Percentiles rank a stretch among this genome's conserved stretches.
These are phyloP conservation scores for Cetonia aurata DNA, from an alignment of 2,888 invertebrate genomes.

Conservation along the genomic window DNA sequence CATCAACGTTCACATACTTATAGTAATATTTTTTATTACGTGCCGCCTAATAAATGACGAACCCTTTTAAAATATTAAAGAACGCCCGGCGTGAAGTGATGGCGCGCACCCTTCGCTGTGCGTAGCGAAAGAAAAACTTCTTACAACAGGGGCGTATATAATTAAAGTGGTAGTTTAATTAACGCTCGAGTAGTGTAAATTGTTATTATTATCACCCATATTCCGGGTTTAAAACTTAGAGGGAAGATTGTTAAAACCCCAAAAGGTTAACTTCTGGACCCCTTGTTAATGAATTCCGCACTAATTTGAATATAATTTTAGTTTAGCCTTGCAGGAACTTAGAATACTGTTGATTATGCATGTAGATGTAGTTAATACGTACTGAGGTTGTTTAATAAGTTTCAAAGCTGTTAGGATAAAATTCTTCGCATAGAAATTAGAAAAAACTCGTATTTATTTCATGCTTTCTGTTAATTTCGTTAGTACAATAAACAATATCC, in stretches of 20 bases:
- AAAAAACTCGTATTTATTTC: too few relatives aligned
- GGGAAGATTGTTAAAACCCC: neutral
- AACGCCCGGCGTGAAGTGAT: neutral
- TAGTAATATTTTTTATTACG: too few relatives aligned
- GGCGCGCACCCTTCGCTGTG: neutral
- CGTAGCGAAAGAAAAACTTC: neutral
- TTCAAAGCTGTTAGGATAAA: neutral
- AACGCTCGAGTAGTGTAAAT: neutral
- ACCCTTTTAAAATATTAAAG: too few relatives aligned
- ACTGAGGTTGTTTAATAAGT: neutral
- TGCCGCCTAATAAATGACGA: too few relatives aligned
- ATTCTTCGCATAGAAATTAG: too few relatives aligned
- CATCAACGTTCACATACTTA: too few relatives aligned
- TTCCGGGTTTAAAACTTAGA: neutral
- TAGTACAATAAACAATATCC: too few relatives aligned
- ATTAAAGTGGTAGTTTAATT: neutral
- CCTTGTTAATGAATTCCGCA: neutral
- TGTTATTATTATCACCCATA: neutral
- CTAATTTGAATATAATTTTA: conserved; percentile 3
- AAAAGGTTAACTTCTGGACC: neutral
- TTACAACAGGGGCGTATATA: neutral
- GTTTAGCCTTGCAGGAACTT: neutral
- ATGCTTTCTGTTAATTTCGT: too few relatives aligned
- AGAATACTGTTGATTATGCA: neutral
- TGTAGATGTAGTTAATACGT: neutral